phyloP scores from a whole-genome alignment of 2,113 vertebrate species.

The Corvus moneduloides region DNA sequence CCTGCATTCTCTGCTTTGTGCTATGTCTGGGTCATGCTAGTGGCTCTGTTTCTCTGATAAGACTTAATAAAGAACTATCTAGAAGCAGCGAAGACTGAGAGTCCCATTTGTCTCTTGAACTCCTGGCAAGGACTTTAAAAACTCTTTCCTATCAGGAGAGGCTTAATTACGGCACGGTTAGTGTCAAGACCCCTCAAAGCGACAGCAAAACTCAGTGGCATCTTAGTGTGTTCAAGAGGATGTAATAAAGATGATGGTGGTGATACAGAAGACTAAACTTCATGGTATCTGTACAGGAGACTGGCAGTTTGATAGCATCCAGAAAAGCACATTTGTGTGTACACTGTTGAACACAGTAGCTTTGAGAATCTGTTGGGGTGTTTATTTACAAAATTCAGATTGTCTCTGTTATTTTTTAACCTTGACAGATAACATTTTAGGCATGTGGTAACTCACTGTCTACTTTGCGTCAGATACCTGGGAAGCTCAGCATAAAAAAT shows the following conservation, averaged over 20 bases:
- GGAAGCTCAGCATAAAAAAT: background rate
- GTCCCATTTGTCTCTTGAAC: no score
- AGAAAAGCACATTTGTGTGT: background rate
- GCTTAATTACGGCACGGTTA: no score
- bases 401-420: background rate
- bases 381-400: background rate
- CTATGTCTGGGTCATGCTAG: no score
- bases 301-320: background rate
- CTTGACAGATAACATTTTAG: background rate
- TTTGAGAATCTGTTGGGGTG: background rate
- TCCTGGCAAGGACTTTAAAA: no score
- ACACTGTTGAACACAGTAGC: background rate
- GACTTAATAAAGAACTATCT: no score
- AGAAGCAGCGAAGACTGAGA: no score
- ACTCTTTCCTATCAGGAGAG: no score
- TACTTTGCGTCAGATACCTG: rapidly evolving
- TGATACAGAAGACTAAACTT: background rate
- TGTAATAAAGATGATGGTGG: background rate
- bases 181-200: background rate
- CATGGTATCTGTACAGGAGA: background rate
- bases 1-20: no score
- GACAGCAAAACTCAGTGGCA: background rate
- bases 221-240: background rate
- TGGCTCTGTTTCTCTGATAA: no score
- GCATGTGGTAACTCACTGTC: background rate